Percentiles rank a stretch among this genome's conserved stretches.
Conservation (phyloP, 1,140 invertebrate species). For the Eupeodes corollae region DNA sequence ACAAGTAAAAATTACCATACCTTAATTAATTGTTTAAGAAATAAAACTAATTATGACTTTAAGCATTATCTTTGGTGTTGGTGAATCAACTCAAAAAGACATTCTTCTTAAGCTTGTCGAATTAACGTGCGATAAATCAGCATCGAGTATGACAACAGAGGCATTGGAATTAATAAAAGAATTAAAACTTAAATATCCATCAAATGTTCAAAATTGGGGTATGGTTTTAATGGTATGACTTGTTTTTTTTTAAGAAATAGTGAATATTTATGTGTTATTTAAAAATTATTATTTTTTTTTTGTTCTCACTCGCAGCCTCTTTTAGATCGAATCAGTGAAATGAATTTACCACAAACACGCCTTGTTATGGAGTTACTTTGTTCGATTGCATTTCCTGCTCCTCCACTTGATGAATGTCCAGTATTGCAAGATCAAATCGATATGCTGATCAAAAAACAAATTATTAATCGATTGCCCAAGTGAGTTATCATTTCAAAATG, state of each 20-base stretch:
- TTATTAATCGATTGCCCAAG: slow-evolving; percentile 41
- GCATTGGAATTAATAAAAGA: slow-evolving; percentile 24
- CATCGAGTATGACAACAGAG: slow-evolving; percentile 21
- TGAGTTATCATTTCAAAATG: slow-evolving; percentile 19
- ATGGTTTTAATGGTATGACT: slow-evolving; percentile 23
- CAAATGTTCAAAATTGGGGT: slow-evolving; percentile 31
- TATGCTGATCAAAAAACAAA: slow-evolving; percentile 50
- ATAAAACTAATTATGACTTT: background rate
- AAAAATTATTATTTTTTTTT: background rate
- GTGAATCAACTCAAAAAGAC: slow-evolving; percentile 25
- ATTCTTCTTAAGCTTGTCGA: slow-evolving; percentile 29
- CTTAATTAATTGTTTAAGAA: background rate
- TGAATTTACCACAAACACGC: slow-evolving; percentile 45
- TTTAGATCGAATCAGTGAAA: slow-evolving; percentile 45
- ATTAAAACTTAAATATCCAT: slow-evolving; percentile 20
- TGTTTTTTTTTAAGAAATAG: slow-evolving; percentile 3
- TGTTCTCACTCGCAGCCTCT: slow-evolving; percentile 39
- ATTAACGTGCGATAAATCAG: slow-evolving; percentile 28
- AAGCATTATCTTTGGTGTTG: slow-evolving; percentile 27
- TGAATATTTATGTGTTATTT: background rate
- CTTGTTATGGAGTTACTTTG: slow-evolving; percentile 42
- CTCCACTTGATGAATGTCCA: slow-evolving; percentile 34
- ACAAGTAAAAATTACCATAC: slow-evolving; percentile 7
- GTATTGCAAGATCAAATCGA: slow-evolving; percentile 47
- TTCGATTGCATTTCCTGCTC: slow-evolving; percentile 41